phyloP scores from a whole-genome alignment of 1,140 invertebrate species.

The Drosophila triauraria region DNA sequence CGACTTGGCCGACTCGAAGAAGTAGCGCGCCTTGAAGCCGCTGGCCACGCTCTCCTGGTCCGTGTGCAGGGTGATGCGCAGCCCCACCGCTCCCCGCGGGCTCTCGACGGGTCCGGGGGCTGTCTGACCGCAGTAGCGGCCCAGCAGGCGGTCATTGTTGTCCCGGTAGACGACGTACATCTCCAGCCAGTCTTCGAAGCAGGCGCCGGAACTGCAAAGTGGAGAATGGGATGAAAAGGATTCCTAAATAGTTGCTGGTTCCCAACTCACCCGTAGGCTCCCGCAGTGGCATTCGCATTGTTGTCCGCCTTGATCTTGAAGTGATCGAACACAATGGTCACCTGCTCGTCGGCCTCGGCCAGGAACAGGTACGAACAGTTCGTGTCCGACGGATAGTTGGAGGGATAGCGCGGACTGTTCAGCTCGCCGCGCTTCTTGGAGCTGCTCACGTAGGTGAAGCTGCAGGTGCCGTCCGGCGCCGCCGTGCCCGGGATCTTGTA shows the following conservation, averaged over 20 bases:
- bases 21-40: slow-evolving; percentile 96
- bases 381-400: slow-evolving; percentile 96
- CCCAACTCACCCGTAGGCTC: slow-evolving; percentile 87
- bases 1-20: slow-evolving; percentile 93
- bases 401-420: slow-evolving; percentile 97
- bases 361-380: slow-evolving; percentile 97
- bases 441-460: slow-evolving; percentile 95
- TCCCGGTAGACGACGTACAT: slow-evolving; percentile 95
- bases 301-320: slow-evolving; percentile 93
- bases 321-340: slow-evolving; percentile 96
- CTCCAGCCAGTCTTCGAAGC: slow-evolving; percentile 97
- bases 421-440: slow-evolving; percentile 95
- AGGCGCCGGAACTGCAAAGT: slow-evolving; percentile 87
- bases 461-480: slow-evolving; percentile 94
- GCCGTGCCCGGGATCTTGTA: slow-evolving; percentile 98
- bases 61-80: slow-evolving; percentile 94
- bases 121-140: slow-evolving; percentile 93
- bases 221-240: too few species aligned
- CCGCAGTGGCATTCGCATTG: slow-evolving; percentile 87
- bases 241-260: neutral
- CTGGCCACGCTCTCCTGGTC: slow-evolving; percentile 93
- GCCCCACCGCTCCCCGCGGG: slow-evolving; percentile 92
- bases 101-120: slow-evolving; percentile 96
- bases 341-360: slow-evolving; percentile 94
- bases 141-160: slow-evolving; percentile 92